These are phyloP conservation scores for Falcaria lacertinaria DNA, from an alignment of 2,888 invertebrate genomes.

Conservation along the genomic window DNA sequence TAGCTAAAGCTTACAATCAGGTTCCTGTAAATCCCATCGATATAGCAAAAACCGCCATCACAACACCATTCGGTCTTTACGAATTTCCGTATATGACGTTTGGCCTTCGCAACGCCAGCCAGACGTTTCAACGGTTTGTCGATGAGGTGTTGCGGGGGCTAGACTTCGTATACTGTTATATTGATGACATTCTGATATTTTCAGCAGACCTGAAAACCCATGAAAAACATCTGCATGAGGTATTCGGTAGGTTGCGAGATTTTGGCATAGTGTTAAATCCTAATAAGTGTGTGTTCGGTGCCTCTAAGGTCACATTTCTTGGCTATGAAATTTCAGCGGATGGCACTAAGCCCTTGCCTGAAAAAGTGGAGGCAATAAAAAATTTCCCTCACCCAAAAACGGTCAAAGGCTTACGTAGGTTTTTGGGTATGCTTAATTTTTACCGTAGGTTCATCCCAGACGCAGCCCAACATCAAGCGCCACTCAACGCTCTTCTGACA, in stretches of 20 bases:
- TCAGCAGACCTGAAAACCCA: no score
- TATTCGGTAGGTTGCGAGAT: neutral
- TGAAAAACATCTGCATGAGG: no score
- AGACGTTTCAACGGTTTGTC: constrained; percentile 46
- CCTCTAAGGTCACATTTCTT: constrained; percentile 5
- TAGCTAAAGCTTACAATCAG: constrained; percentile 25
- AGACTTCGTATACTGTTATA: no score
- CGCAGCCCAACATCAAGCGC: no score
- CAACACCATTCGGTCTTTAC: constrained; percentile 11
- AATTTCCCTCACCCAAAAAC: neutral
- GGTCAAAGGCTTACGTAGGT: neutral
- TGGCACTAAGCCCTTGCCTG: neutral
- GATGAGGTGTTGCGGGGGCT: constrained; percentile 14
- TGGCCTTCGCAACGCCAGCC: constrained; percentile 22
- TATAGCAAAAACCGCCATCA: constrained; percentile 15
- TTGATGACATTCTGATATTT: no score
- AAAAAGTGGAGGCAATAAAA: neutral
- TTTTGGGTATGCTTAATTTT: neutral
- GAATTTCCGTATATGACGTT: constrained; percentile 16
- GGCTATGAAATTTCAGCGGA: neutral
- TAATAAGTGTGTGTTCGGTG: constrained; percentile 12
- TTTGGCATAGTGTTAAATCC: constrained; percentile 13
- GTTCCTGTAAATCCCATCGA: constrained; percentile 4
- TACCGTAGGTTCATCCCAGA: neutral
- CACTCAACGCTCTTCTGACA: no score